Base-by-base conservation (phyloP, 2,888 invertebrate genomes). In the Lamproptera curius region DNA sequence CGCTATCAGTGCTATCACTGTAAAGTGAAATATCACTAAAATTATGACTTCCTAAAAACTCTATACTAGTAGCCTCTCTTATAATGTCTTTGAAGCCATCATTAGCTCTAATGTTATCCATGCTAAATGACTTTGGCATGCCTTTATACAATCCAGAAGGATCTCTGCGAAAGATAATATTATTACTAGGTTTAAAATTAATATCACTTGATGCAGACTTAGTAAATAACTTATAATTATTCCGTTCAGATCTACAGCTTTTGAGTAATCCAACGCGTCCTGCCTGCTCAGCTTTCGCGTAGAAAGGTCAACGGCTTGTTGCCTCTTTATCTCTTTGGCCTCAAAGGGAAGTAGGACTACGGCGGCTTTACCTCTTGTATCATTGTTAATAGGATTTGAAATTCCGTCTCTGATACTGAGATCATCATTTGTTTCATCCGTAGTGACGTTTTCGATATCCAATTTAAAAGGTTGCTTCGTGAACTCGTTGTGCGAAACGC, bases 51-150 rank as follows among this genome's bases (percentile, higher is more conserved):
- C 64, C 63, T 28, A 78, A 53, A 52, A 80, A 75, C 43, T 86
- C 85, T 53, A 84, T 70, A 62, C 86, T 87, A 51, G 78, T 81
- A 56, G 87, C 71, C 58, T 87, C 86, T 56, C 73, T 74, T 34
- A 87, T 58, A 36, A 64, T 70, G 41, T 80, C 69, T 62, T 72
- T 66, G 48, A 73, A 83, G 53, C 70, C 70, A 8, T 62, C 60
- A 23, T 66, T 66, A 28, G 53, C 59, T 55, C 72, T 70, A 6
- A 88, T 58, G 62, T 84, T 77, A 50, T 88, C 88, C 65, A 74
- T 63, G 62, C 88, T 88, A 38, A 71, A 79, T 4, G 85, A 72
- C 55, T 88, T 88, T 20, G 76, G 76, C 70, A 80, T 87, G n/a
- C 85, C 84, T 38, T 83, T 79, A 49, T 69, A 83, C 42, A 76